phyloP scores from a whole-genome alignment of 2,888 invertebrate genomes.

The Melikaiella ostensackeni region DNA sequence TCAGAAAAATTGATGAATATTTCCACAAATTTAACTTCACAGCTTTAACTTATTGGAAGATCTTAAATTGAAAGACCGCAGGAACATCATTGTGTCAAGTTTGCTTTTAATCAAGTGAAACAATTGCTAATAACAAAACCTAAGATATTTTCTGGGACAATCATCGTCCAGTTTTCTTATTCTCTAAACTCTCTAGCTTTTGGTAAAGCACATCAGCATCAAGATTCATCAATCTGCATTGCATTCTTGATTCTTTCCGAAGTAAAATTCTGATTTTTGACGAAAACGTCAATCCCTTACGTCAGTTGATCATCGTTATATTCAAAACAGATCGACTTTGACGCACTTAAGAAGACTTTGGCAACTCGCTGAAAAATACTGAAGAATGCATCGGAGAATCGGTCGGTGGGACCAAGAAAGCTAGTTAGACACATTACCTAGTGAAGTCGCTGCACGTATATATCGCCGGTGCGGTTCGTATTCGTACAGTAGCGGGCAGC shows the following conservation, averaged over 20 bases:
- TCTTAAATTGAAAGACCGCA: too few species aligned
- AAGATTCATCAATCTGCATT: neutral
- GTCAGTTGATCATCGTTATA: constrained; percentile 24
- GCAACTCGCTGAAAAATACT: neutral
- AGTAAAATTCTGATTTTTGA: neutral
- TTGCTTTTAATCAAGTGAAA: too few species aligned
- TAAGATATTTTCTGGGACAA: too few species aligned
- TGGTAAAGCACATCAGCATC: too few species aligned
- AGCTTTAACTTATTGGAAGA: too few species aligned
- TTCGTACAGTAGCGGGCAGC: constrained; percentile 61
- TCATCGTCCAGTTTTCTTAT: too few species aligned
- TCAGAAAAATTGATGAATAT: too few species aligned
- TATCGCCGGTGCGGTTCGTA: constrained; percentile 17
- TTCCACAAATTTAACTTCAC: too few species aligned
- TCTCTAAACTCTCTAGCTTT: too few species aligned
- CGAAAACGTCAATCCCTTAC: constrained; percentile 3
- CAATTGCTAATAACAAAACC: too few species aligned
- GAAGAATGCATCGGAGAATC: constrained; percentile 23
- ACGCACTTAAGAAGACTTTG: neutral
- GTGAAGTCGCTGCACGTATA: constrained; percentile 32
- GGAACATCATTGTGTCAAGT: too few species aligned
- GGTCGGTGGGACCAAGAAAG: constrained; percentile 34
- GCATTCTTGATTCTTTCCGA: neutral
- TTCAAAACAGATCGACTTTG: constrained; percentile 11
- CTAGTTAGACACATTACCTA: constrained; percentile 20